Evolutionary conservation across 2,113 vertebrate genomes (phyloP).

Genomic region (Turdus rufiventris): DNA sequence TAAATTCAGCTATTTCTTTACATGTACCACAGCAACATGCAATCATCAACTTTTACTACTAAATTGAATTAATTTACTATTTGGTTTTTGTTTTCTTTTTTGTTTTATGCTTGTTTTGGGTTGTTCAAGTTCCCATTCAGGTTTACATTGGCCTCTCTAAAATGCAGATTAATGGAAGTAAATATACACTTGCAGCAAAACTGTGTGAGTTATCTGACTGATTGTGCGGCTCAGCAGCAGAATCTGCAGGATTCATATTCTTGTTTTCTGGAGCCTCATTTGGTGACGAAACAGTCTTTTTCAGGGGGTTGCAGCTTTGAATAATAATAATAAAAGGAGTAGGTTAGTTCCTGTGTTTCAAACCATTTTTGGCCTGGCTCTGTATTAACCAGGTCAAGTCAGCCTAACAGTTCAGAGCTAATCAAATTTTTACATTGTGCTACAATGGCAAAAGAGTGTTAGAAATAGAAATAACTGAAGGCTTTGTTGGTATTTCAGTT

Average conservation of each 20-base stretch:
- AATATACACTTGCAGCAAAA: neutral
- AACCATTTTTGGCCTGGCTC: neutral
- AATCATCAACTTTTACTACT: neutral
- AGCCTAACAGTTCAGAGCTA: neutral
- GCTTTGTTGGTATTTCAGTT: neutral
- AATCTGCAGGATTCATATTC: neutral
- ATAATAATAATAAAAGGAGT: neutral
- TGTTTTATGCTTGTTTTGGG: fast-evolving
- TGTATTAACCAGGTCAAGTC: neutral
- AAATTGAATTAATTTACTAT: neutral
- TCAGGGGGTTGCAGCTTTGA: neutral
- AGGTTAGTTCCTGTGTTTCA: neutral
- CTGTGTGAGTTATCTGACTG: neutral
- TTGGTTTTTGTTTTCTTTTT: neutral
- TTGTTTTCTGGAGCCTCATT: neutral
- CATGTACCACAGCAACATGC: neutral
- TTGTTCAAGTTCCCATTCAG: neutral
- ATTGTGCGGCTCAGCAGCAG: neutral
- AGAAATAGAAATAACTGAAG: neutral
- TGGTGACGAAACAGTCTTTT: neutral
- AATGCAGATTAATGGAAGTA: neutral
- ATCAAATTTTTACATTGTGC: neutral
- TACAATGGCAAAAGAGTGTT: neutral
- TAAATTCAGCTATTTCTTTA: neutral
- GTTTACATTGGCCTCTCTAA: neutral